Percentiles rank a stretch among this genome's conserved stretches.
Conservation (phyloP, 2,888 invertebrate genomes). For the Rhamphomyia laevipes region DNA sequence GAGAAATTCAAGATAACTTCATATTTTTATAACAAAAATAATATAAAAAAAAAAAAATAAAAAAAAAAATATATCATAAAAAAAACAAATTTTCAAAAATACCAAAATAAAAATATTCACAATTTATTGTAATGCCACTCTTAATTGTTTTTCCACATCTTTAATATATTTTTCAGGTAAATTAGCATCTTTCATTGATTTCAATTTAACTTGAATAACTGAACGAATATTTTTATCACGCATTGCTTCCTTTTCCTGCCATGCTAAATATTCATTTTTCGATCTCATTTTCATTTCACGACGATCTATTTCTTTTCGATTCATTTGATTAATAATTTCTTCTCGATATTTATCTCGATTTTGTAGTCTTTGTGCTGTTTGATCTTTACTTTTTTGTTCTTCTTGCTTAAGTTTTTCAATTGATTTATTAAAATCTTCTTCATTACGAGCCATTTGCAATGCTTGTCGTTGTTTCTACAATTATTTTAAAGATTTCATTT, state of each 20-base stretch:
- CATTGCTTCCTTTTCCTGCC: constrained; percentile 30
- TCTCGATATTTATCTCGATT: constrained; percentile 27
- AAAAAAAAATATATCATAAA: background rate
- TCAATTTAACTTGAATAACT: constrained; percentile 32
- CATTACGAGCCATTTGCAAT: constrained; percentile 31
- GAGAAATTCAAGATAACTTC: no score
- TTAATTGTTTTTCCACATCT: constrained; percentile 29
- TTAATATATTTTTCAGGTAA: constrained; percentile 35
- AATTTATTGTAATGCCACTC: constrained; percentile 7
- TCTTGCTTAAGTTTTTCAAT: constrained; percentile 29
- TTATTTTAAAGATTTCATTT: background rate
- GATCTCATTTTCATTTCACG: constrained; percentile 26
- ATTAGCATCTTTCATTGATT: constrained; percentile 33
- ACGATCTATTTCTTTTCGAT: constrained; percentile 29
- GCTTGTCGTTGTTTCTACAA: constrained; percentile 27
- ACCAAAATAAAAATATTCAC: background rate
- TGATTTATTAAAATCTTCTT: constrained; percentile 29
- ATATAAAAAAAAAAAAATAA: background rate
- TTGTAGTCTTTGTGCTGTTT: constrained; percentile 22
- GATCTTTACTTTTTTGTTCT: constrained; percentile 26
- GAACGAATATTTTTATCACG: constrained; percentile 31
- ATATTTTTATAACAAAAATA: no score
- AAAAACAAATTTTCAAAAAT: background rate
- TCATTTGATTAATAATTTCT: constrained; percentile 34
- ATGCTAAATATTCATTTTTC: constrained; percentile 27